Base-by-base conservation (phyloP, 2,797 vertebrate species). In the Neoniphon sammara region DNA sequence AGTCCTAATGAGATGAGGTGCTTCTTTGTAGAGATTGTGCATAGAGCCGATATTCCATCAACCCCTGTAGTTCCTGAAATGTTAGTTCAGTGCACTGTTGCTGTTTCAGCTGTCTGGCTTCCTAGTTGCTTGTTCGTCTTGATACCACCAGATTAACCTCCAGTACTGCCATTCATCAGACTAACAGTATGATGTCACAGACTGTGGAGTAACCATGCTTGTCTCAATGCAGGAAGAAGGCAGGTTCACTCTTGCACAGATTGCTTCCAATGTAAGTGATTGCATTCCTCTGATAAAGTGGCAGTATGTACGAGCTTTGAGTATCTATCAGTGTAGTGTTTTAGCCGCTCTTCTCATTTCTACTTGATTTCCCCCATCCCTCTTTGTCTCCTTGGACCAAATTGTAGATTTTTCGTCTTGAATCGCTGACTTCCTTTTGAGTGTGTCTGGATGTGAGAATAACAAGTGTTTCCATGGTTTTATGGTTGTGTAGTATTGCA, bases 181-280 rank as follows among this genome's bases (percentile, higher is more conserved):
- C 30, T 25, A 31, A 23, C 73, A 21, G 55, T 57, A 20, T 1
- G 34, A 55, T 77, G 55, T 78, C 36, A 85, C 53, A 62, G 42
- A 58, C 42, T 80, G 54, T 62, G 72, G 44, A 85, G 85, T 91
- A 89, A 88, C 77, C 36, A 57, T 69, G 67, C 78, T 88, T 90
- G 80, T 91, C 80, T 89, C 69, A 77, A 87, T 88, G 61, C 88
- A 90, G 88, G 85, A 82, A 70, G 62, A 86, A 72, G 25, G 82
- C 81, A 82, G 85, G 85, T 77, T 88, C 80, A 71, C 80, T 89
- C 70, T 84, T 89, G 70, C 82, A 84, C 77, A 88, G 87, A 89
- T 89, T 87, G 20, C 78, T 88, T 55, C 53, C 83, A 54, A 64
- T 85, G 84, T 88, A 90, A 91, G 89, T 89, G 75, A 71, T 73